phyloP scores from a whole-genome alignment of 2,888 invertebrate species.

The Antitype chi region DNA sequence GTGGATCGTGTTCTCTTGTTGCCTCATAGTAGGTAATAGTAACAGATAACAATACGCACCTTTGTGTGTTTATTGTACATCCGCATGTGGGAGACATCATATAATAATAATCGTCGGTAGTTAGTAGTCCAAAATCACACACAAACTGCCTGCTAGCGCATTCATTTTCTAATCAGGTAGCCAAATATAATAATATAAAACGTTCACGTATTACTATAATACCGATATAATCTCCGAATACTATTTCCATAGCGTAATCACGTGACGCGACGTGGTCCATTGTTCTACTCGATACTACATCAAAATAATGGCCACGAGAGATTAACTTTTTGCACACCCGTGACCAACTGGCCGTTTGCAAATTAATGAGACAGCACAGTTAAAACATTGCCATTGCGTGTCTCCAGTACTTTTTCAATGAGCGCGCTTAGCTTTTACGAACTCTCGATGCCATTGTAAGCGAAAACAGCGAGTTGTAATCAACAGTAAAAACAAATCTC shows the following conservation, averaged over 20 bases:
- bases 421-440: constrained; percentile 54
- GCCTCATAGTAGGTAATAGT: constrained; percentile 21
- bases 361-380: constrained; percentile 71
- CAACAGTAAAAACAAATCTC: constrained; percentile 54
- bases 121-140: constrained; percentile 29
- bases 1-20: constrained; percentile 45
- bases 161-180: constrained; percentile 62
- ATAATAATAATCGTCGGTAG: constrained; percentile 3
- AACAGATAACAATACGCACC: constrained; percentile 16
- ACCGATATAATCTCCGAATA: constrained; percentile 74
- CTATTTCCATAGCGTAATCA: constrained; percentile 75
- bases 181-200: constrained; percentile 61
- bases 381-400: constrained; percentile 61
- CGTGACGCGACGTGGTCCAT: constrained; percentile 79
- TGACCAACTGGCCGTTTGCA: constrained; percentile 69
- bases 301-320: constrained; percentile 69
- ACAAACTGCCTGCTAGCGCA: constrained; percentile 26
- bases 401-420: constrained; percentile 58
- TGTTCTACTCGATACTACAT: constrained; percentile 77
- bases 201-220: constrained; percentile 74
- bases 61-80: constrained; percentile 6
- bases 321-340: constrained; percentile 73
- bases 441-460: constrained; percentile 54
- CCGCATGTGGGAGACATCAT: not conserved
- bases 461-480: constrained; percentile 42